Conservation (phyloP, 2,113 vertebrate species). For the Tupaia chinensis region DNA sequence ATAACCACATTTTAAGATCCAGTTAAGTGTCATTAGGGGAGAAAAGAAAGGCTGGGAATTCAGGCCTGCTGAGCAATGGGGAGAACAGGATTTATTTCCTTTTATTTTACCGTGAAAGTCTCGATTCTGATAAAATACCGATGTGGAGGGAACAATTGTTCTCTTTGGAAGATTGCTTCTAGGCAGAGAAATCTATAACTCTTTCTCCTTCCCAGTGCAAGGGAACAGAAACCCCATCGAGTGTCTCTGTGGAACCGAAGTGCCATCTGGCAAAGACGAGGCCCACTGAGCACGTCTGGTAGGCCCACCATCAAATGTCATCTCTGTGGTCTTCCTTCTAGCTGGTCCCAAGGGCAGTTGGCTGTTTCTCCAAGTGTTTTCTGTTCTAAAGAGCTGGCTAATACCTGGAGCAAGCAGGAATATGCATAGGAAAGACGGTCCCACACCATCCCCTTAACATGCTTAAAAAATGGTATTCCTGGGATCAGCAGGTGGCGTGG, state of each 20-base stretch:
- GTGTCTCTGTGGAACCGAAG: slow-evolving; percentile 75
- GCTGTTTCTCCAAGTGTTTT: slow-evolving; percentile 38
- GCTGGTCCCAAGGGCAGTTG: slow-evolving; percentile 42
- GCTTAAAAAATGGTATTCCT: no score
- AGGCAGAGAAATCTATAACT: slow-evolving; percentile 72
- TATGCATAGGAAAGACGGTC: slow-evolving; percentile 48
- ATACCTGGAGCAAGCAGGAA: slow-evolving; percentile 63
- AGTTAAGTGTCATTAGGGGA: slow-evolving; percentile 42
- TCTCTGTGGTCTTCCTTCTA: slow-evolving; percentile 35
- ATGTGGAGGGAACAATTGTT: slow-evolving; percentile 74
- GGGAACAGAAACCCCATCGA: slow-evolving; percentile 62
- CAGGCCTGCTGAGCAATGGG: background rate
- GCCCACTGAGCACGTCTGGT: slow-evolving; percentile 23
- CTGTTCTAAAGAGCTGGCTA: slow-evolving; percentile 68
- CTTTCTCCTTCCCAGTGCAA: slow-evolving; percentile 69
- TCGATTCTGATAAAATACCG: slow-evolving; percentile 81
- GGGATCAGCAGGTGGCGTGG: no score
- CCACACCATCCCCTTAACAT: slow-evolving; percentile 10
- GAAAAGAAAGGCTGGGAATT: slow-evolving; percentile 38
- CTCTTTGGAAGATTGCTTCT: slow-evolving; percentile 82
- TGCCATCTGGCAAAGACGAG: slow-evolving; percentile 69
- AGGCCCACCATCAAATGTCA: slow-evolving; percentile 24
- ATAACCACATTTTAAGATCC: slow-evolving; percentile 54
- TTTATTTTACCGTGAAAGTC: slow-evolving; percentile 75
- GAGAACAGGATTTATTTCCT: slow-evolving; percentile 71